Base-by-base conservation (phyloP, 2,113 vertebrate genomes). In the Percina caprodes region DNA sequence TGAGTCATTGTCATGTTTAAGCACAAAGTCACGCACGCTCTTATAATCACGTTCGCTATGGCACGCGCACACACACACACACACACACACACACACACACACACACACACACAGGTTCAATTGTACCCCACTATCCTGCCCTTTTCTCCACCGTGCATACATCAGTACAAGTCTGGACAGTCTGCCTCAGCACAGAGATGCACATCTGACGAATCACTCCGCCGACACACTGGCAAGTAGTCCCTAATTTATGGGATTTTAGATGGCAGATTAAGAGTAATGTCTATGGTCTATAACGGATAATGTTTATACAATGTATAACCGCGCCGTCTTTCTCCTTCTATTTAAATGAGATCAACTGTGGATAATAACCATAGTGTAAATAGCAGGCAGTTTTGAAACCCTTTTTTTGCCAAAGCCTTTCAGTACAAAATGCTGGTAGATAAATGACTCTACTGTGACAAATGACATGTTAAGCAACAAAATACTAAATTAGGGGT, bases 161-260 rank as follows among this genome's bases (percentile, higher is more conserved):
- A 92, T 93, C 90, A 91, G 87, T 89, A 30, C 90, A 94, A 94
- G 93, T 95, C 92, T 95, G 93, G 91, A 92, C 91, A 93, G 88
- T 92, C 94, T 90, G 91, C 92, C 95, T 90, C 82, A 92, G 82
- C 88, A 94, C 94, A 88, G 83, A 87, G 90, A 94, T 93, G 92
- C 92, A 91, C 89, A 91, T 89, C 67, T 93, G 92, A 90, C 86
- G 83, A 89, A 94, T 95, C 89, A 84, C 86, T 96, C 92, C 95
- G 95, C 95, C 70, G 69, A 82, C 92, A 93, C 89, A 91, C 91
- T 87, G 85, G 77, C 82, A 94, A 95, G 94, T 94, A 95, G 94
- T 93, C 85, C 95, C 86, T 84, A 81, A 66, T 92, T 88, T 87
- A 89, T 84, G 76, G 80, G 88, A 85, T 88, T 88, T 79, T 89